phyloP scores from a whole-genome alignment of 2,113 vertebrate genomes.

The Scartelaos histophorus region DNA sequence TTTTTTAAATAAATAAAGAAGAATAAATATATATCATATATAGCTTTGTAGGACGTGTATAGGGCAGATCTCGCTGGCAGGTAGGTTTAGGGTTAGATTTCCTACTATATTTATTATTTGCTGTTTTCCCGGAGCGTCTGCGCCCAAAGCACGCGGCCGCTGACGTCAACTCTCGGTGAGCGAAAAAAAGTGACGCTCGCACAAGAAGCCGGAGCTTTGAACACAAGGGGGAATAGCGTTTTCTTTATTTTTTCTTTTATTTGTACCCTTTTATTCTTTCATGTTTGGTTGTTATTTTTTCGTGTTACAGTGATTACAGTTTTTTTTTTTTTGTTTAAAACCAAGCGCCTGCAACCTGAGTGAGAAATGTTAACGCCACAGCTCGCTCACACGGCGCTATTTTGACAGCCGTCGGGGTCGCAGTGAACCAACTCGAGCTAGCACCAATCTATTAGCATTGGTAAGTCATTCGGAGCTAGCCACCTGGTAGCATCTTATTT shows the following conservation, averaged over 20 bases:
- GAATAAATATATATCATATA: no score
- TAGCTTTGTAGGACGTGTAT: no score
- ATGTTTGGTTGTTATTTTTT: slow-evolving; percentile 33
- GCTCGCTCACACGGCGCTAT: slow-evolving; percentile 69
- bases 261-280: slow-evolving; percentile 64
- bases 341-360: slow-evolving; percentile 15
- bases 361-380: slow-evolving; percentile 44
- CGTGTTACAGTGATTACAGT: not conserved
- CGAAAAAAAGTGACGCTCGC: slow-evolving; percentile 63
- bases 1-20: no score
- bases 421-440: slow-evolving; percentile 58
- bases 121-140: not conserved
- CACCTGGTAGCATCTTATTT: slow-evolving; percentile 33
- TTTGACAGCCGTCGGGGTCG: slow-evolving; percentile 79
- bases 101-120: no score
- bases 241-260: slow-evolving; percentile 70
- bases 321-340: slow-evolving; percentile 1
- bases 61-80: no score
- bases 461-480: slow-evolving; percentile 68
- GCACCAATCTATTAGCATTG: slow-evolving; percentile 64
- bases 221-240: slow-evolving; percentile 61
- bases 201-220: slow-evolving; percentile 51
- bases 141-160: slow-evolving; percentile 41
- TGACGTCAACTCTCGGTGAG: slow-evolving; percentile 62
- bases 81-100: no score